phyloP scores from a whole-genome alignment of 2,888 invertebrate species.

The Pyrrhia umbra region DNA sequence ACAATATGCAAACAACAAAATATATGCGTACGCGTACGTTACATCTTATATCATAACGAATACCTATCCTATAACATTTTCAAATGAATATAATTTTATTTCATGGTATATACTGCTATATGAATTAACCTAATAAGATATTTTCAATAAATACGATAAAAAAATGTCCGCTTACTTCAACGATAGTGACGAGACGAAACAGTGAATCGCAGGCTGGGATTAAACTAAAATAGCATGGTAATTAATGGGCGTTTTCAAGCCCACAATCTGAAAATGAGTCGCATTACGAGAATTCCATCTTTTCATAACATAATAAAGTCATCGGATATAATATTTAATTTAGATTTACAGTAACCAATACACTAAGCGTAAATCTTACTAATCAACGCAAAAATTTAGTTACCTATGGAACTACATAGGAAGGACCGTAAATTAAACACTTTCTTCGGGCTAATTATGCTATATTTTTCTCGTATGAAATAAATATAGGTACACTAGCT shows the following conservation, averaged over 20 bases:
- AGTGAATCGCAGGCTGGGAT: constrained; percentile 83
- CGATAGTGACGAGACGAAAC: constrained; percentile 79
- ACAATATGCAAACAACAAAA: no score
- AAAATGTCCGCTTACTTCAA: constrained; percentile 72
- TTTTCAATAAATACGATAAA: constrained; percentile 51
- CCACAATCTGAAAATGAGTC: constrained; percentile 81
- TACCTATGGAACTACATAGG: no score
- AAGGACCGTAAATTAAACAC: no score
- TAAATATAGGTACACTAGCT: no score
- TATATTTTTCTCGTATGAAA: no score
- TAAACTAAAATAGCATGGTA: constrained; percentile 85
- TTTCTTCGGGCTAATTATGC: no score
- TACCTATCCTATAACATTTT: no score
- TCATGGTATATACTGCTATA: not conserved
- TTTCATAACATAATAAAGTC: constrained; percentile 67
- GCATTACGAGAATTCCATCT: constrained; percentile 78
- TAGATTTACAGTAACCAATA: constrained; percentile 14
- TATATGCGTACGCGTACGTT: no score
- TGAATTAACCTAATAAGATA: not conserved
- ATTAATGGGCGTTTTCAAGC: constrained; percentile 83
- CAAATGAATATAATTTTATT: not conserved
- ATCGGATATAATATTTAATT: constrained; percentile 63
- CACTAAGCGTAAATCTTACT: constrained; percentile 11
- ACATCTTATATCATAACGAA: no score
- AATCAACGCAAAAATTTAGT: constrained; percentile 13